phyloP scores from a whole-genome alignment of 2,113 vertebrate species.

The Neodon shergylaensis region DNA sequence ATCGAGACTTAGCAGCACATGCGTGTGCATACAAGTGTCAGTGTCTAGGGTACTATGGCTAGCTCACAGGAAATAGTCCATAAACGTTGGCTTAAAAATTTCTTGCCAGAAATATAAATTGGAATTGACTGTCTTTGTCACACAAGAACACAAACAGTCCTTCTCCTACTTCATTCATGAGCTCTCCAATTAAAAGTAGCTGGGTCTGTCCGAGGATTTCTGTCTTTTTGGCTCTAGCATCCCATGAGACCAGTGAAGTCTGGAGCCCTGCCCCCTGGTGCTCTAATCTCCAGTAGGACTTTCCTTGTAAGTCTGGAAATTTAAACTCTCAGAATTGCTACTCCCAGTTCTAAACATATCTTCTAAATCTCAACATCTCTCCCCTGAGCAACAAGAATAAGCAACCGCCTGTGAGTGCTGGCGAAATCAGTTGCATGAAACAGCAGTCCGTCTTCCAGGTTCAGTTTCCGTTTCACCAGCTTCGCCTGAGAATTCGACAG shows the following conservation, averaged over 20 bases:
- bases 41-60: neutral
- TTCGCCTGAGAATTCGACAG: neutral
- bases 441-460: neutral
- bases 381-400: neutral
- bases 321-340: neutral
- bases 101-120: neutral
- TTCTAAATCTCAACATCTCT: neutral
- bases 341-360: neutral
- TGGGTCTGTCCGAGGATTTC: neutral
- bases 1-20: neutral
- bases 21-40: neutral
- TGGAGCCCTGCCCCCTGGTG: neutral
- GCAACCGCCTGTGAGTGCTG: neutral
- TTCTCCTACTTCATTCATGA: neutral
- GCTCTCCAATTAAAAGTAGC: neutral
- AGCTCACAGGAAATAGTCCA: neutral
- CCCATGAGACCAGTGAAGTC: neutral
- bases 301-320: neutral
- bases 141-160: neutral
- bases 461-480: neutral
- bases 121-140: neutral
- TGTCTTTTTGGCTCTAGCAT: neutral
- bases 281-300: neutral
- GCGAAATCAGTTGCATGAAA: neutral
- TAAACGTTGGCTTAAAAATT: neutral